Percentiles rank a stretch among this genome's conserved stretches.
Conservation (phyloP, 1,140 invertebrate species). For the Meteorus sp. region DNA sequence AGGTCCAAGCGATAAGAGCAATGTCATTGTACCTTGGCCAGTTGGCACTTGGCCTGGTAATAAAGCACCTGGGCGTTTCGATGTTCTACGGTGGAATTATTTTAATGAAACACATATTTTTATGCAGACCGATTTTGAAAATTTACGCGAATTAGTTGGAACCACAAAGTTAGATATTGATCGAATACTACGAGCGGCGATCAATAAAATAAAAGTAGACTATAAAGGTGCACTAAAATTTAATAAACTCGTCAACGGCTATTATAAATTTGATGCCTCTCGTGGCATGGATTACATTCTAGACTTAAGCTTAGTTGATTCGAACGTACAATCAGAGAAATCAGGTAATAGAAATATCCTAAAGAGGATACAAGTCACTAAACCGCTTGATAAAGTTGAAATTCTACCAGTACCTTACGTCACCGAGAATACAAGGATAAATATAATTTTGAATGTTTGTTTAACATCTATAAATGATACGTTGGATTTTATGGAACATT, state of each 20-base stretch:
- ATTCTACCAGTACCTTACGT: conserved; percentile 87
- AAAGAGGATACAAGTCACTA: conserved; percentile 69
- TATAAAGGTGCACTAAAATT: too few species aligned
- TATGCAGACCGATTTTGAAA: conserved; percentile 70
- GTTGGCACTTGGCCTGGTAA: conserved; percentile 72
- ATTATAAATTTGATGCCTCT: conserved; percentile 83
- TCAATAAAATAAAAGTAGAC: conserved; percentile 62
- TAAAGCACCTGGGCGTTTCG: conserved; percentile 77
- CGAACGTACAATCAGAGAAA: too few species aligned
- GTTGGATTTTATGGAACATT: conserved; percentile 70
- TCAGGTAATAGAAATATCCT: conserved; percentile 46
- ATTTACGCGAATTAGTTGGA: conserved; percentile 61
- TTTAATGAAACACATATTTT: conserved; percentile 84
- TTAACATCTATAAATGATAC: conserved; percentile 58
- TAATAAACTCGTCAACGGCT: too few species aligned
- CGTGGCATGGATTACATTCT: conserved; percentile 87
- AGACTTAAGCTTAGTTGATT: conserved; percentile 67
- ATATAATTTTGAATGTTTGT: conserved; percentile 71
- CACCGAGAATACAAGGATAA: conserved; percentile 82
- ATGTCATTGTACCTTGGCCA: conserved; percentile 71
- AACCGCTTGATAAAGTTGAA: conserved; percentile 82
- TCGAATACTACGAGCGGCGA: conserved; percentile 65
- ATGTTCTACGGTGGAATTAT: conserved; percentile 81
- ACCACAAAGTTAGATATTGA: conserved; percentile 69
- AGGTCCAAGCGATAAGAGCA: conserved; percentile 50